Evolutionary conservation across 2,113 vertebrate genomes (phyloP), one percentile per base, ranked within the genome.

Genomic region (Myiagra hebetior): DNA sequence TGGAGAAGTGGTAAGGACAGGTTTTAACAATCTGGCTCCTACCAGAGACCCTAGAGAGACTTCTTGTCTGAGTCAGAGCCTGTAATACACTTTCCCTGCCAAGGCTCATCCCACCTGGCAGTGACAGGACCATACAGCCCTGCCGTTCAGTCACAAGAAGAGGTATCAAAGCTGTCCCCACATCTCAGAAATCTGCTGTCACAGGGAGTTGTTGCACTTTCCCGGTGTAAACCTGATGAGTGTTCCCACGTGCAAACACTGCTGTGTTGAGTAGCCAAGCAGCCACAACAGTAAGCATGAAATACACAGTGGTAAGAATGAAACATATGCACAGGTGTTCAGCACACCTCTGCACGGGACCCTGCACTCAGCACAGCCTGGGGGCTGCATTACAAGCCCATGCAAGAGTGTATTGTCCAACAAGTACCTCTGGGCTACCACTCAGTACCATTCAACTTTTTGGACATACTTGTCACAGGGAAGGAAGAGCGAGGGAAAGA

Each of bases 371-470:
- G 41, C 50, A 53, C 59, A 84, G 24, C 52, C 50, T 42, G 21
- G 8, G 24, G 33, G 13, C 2, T 39, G 33, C 50, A 24, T 18
- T 16, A 22, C 15, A 33, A 57, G 9, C 31, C 49, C 75, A 37
- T 12, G 22, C 0, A 3, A 26, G 10, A 56, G 7, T 2, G 9
- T 1, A 17, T 2, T 35, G 23, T 33, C 57, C 57, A 35, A 16
- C 9, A 31, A 44, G 23, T 3, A 65, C 55, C 44, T 56, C 9
- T 0, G 0, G 31, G 37, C 49, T 56, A 15, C 53, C 28, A 23
- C 9, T 44, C 53, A 41, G 55, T 5, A 33, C 15, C 9, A 1
- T 44, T 70, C 14, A 59, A 49, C 30, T 18, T 70, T 74, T 81
- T 3, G 7, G 83, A 47, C 55, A 53, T 21, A 27, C 16, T 57